Percentiles rank a stretch among this genome's conserved stretches.
Evolutionary conservation across 1,140 invertebrate genomes (phyloP).

Genomic region (Formica exsecta): DNA sequence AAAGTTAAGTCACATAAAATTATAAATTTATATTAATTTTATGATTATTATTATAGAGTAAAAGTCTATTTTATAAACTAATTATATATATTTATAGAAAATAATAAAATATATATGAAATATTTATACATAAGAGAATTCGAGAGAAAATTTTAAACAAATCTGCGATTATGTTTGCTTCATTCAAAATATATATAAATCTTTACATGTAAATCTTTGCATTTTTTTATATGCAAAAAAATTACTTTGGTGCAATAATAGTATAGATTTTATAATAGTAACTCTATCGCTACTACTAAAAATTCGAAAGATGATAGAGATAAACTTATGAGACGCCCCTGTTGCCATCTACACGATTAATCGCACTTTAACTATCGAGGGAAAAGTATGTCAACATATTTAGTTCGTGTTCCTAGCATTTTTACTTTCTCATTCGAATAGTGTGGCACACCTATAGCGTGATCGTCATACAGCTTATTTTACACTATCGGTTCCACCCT

Average conservation of each 20-base stretch:
- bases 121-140: background rate
- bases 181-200: too few species aligned
- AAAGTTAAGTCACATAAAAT: background rate
- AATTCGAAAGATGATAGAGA: too few species aligned
- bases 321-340: background rate
- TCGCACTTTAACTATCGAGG: background rate
- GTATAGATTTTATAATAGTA: too few species aligned
- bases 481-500: slow-evolving; percentile 37
- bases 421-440: slow-evolving; percentile 32
- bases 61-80: background rate
- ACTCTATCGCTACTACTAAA: too few species aligned
- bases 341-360: slow-evolving; percentile 24
- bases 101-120: background rate
- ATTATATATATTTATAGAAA: background rate
- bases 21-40: background rate
- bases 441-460: slow-evolving; percentile 62
- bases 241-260: background rate
- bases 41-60: background rate
- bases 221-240: background rate
- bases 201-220: too few species aligned
- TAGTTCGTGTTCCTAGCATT: background rate
- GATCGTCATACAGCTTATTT: slow-evolving; percentile 43
- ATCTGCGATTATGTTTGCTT: background rate
- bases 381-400: slow-evolving; percentile 36
- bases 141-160: background rate